These are phyloP conservation scores for Hylia prasina DNA, from an alignment of 2,113 vertebrate genomes.

Conservation along the genomic window DNA sequence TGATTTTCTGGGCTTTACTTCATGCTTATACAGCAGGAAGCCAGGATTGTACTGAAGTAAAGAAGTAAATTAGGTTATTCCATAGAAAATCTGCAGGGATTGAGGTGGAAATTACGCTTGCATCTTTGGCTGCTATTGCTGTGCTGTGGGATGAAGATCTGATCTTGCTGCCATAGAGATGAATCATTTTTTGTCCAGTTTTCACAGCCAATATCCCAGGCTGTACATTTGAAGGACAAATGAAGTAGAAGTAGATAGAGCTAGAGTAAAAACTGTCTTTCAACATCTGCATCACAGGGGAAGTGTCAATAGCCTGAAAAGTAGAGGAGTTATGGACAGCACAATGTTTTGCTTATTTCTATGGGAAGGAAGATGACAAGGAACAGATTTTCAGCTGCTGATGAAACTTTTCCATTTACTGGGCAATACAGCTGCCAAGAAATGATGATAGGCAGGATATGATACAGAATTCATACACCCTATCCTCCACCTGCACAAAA, in stretches of 20 bases:
- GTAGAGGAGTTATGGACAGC: conserved; percentile 55
- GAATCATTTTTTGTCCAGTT: conserved; percentile 12
- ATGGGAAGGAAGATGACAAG: conserved; percentile 72
- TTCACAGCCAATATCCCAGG: background rate
- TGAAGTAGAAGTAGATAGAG: conserved; percentile 35
- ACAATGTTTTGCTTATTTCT: conserved; percentile 52
- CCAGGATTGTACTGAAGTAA: conserved; percentile 1
- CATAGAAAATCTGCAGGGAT: background rate
- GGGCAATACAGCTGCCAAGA: conserved; percentile 66
- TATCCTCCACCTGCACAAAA: conserved; percentile 51
- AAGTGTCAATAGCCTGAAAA: conserved; percentile 53
- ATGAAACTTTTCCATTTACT: conserved; percentile 65
- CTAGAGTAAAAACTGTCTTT: conserved; percentile 64
- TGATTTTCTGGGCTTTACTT: conserved; percentile 45
- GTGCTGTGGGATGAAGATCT: background rate
- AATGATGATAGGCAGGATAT: conserved; percentile 67
- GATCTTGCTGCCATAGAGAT: conserved; percentile 15
- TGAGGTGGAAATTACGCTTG: conserved; percentile 37
- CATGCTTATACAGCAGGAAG: conserved; percentile 19
- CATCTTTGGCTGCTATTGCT: conserved; percentile 41
- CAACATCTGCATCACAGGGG: conserved; percentile 57
- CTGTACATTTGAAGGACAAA: conserved; percentile 50
- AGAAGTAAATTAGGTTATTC: conserved; percentile 51
- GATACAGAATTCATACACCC: conserved; percentile 37
- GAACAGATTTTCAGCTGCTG: conserved; percentile 74